phyloP scores from a whole-genome alignment of 2,888 invertebrate species.

The Mesorhabditis belari region DNA sequence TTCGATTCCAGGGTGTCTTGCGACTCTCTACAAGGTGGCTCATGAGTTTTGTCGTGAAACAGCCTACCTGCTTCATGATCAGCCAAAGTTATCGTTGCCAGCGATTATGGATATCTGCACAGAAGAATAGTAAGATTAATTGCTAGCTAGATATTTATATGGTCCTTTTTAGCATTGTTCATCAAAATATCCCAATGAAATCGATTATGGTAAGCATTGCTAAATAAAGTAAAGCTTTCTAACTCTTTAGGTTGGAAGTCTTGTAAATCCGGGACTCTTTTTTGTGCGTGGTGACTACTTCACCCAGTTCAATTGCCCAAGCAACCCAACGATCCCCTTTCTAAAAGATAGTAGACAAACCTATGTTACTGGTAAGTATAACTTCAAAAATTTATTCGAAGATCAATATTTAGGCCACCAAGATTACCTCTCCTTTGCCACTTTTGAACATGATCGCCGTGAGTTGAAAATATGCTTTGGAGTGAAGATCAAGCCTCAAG shows the following conservation, averaged over 20 bases:
- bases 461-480: slow-evolving; percentile 24
- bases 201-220: not conserved
- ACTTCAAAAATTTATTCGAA: not conserved
- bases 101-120: not conserved
- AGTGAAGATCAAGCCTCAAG: slow-evolving; percentile 7
- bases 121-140: not conserved
- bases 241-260: slow-evolving; percentile 36
- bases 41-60: not conserved
- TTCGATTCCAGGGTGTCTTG: not conserved
- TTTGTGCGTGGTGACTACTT: slow-evolving; percentile 31
- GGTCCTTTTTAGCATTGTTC: not conserved
- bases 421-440: slow-evolving; percentile 18
- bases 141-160: not conserved
- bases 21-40: not conserved
- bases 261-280: slow-evolving; percentile 29
- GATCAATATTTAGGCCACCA: slow-evolving; percentile 10
- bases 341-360: not conserved
- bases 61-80: not conserved
- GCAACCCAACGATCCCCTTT: slow-evolving; percentile 6
- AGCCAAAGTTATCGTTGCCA: not conserved
- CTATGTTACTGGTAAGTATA: slow-evolving; percentile 7
- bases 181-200: not conserved
- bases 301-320: slow-evolving; percentile 19
- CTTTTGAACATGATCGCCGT: slow-evolving; percentile 33
- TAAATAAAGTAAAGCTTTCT: not conserved